Percentiles rank a stretch among this genome's conserved stretches.
Evolutionary conservation across 2,888 invertebrate genomes (phyloP).

Genomic region (Morpho achilles): DNA sequence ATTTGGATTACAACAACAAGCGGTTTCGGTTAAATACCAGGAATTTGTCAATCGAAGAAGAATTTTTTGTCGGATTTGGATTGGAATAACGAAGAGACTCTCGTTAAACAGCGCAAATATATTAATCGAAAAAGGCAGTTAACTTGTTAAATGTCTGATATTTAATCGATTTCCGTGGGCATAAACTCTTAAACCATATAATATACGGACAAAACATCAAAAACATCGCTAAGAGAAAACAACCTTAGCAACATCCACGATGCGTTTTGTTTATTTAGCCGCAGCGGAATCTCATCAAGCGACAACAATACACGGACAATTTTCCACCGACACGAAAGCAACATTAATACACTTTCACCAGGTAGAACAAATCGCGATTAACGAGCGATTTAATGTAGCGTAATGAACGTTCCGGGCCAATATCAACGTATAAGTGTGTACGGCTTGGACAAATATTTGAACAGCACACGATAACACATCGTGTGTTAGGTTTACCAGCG

Average conservation of each 20-base stretch:
- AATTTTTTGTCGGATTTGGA: too few relatives aligned
- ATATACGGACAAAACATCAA: not conserved
- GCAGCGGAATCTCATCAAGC: constrained; percentile 31
- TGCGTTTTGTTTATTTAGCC: constrained; percentile 21
- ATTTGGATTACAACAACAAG: too few relatives aligned
- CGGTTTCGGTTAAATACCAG: too few relatives aligned
- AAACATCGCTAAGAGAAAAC: not conserved
- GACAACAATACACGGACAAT: constrained; percentile 30
- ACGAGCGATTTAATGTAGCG: constrained; percentile 22
- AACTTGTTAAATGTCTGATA: too few relatives aligned
- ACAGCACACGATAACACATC: constrained; percentile 9
- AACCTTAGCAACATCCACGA: not conserved
- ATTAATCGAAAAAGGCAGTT: too few relatives aligned
- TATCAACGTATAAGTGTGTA: constrained; percentile 12
- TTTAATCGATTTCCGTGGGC: too few relatives aligned
- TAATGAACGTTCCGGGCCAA: constrained; percentile 18
- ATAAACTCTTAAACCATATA: too few relatives aligned
- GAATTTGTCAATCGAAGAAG: too few relatives aligned
- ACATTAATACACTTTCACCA: constrained; percentile 29
- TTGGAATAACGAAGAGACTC: too few relatives aligned
- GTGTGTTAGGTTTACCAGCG: too few relatives aligned
- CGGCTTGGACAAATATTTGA: constrained; percentile 10
- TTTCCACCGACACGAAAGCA: constrained; percentile 26
- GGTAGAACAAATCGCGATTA: constrained; percentile 26
- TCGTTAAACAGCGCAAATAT: too few relatives aligned